Evolutionary conservation across 2,888 invertebrate genomes (phyloP), one percentile per base, ranked within the genome.

Genomic region (Ophion ellenae): DNA sequence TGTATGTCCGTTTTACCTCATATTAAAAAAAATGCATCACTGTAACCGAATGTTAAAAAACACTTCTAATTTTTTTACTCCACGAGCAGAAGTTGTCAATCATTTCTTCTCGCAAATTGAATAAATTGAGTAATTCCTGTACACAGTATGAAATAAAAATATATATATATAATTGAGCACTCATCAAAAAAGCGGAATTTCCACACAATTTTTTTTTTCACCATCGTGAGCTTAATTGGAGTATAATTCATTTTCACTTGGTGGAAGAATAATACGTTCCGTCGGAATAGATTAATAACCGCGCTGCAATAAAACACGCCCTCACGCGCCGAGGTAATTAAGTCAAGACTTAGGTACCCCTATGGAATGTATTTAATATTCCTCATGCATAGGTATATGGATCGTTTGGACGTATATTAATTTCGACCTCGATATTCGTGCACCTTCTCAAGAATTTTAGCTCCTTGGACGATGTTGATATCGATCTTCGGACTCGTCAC

Each of bases 281-380:
- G 10, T 61, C 24, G 47, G 32, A 32, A 53, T 10, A 47, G 11
- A 24, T 76, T 59, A 73, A 73, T 66, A 14, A 53, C 10, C 20
- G 17, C n/a, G 66, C 32, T 66, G n/a, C 32, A 24, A 36, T 66
- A 57, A 7, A 32, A 32, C 9, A 66, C 36, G 53, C n/a, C n/a
- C 11, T 36, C 32, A 20, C 14, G 36, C 57, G 36, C 20, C 20
- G 36, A 20, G 17, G 36, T 17, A 67, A 59, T 77, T 53, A 67
- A 57, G n/a, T 57, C 57, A 40, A 57, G 57, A 40, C 14, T 14
- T 67, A 57, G 40, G 17, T 57, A 17, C 28, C 53, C 40, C 24
- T 24, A 20, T 32, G 17, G 36, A 77, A 40, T 57, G 36, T 32
- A 45, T 77, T 40, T 69, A 40, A 77, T 24, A 36, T n/a, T 11